Evolutionary conservation across 2,888 invertebrate genomes (phyloP).

Genomic region (Lasioglossum pauxillum): DNA sequence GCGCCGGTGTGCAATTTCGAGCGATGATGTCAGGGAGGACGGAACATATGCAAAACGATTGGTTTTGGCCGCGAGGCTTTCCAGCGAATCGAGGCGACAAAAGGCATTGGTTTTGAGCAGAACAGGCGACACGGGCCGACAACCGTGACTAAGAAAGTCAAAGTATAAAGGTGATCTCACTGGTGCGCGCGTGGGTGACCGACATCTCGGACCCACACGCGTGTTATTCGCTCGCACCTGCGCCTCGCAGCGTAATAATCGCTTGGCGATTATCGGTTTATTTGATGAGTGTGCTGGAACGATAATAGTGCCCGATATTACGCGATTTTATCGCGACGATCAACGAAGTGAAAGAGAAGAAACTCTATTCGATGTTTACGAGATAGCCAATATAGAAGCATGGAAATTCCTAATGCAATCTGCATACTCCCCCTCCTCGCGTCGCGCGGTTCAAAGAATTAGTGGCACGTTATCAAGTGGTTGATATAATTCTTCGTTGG

Average conservation of each 20-base stretch:
- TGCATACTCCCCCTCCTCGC: not conserved
- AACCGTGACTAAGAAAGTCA: slow-evolving; percentile 68
- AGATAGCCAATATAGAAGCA: not conserved
- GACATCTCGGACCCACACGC: slow-evolving; percentile 54
- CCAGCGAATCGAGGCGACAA: slow-evolving; percentile 22
- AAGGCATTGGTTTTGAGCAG: slow-evolving; percentile 54
- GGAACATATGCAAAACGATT: not conserved
- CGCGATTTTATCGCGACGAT: not conserved
- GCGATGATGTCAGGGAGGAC: slow-evolving; percentile 48
- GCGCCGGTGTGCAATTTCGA: not conserved
- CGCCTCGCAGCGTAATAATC: slow-evolving; percentile 43
- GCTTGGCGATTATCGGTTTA: slow-evolving; percentile 45
- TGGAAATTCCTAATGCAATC: not conserved
- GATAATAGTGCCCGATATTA: not conserved
- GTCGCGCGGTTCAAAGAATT: no score
- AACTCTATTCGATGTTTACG: not conserved
- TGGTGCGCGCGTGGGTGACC: slow-evolving; percentile 75
- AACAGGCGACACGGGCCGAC: slow-evolving; percentile 33
- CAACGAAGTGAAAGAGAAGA: no score
- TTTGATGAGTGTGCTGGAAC: not conserved
- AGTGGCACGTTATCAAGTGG: no score
- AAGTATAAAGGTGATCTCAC: slow-evolving; percentile 80
- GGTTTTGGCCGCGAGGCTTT: slow-evolving; percentile 21
- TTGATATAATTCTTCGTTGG: no score
- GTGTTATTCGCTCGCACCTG: slow-evolving; percentile 57